A percentile compares a stretch with the other conserved stretches of the same genome.
Conservation (phyloP, 2,113 vertebrate species). For the Tylochromis polylepis region DNA sequence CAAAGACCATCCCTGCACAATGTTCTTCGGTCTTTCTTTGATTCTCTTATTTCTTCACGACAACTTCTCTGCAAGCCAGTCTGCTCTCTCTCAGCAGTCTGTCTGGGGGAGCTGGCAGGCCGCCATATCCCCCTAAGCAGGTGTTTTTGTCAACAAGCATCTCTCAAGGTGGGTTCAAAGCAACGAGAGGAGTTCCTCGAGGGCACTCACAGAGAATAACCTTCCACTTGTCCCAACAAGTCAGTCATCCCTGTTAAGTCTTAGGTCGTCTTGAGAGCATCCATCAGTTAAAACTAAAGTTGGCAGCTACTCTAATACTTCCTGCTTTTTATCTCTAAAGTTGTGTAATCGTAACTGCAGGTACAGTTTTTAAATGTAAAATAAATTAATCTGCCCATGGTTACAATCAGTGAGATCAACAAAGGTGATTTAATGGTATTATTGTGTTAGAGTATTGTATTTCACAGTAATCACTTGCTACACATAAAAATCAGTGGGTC, state of each 20-base stretch:
- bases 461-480: neutral
- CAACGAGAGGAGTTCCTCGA: neutral
- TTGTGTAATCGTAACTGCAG: neutral
- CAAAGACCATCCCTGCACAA: neutral
- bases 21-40: neutral
- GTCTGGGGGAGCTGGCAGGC: neutral
- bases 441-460: neutral
- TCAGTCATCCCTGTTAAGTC: neutral
- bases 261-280: neutral
- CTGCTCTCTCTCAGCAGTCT: neutral
- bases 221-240: neutral
- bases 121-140: neutral
- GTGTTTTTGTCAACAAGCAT: constrained; percentile 34
- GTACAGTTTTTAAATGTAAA: neutral
- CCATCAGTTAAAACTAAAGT: neutral
- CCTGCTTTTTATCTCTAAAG: neutral
- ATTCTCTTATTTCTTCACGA: neutral
- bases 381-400: neutral
- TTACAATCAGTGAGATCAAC: neutral
- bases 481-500: neutral
- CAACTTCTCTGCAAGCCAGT: neutral
- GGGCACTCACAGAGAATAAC: neutral
- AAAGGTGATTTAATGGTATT: no score
- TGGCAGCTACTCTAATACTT: neutral
- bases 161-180: constrained; percentile 9